A percentile compares a stretch with the other conserved stretches of the same genome.
phyloP scores from a whole-genome alignment of 35 echinoderm and acorn worm species.

The Apostichopus japonicus region DNA sequence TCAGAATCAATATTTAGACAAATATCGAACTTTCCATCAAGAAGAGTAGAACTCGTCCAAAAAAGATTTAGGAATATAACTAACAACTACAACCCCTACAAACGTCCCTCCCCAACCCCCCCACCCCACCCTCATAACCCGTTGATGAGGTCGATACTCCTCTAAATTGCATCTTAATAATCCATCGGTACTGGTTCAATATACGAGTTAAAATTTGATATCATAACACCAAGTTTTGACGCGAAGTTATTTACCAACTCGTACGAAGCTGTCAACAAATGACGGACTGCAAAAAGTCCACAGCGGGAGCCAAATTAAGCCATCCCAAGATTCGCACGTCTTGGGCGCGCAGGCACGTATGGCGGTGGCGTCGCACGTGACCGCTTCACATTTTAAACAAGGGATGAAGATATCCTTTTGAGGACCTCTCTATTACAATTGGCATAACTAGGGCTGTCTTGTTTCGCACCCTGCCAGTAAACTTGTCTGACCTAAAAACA shows the following conservation, averaged over 20 bases:
- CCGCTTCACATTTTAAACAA: background rate
- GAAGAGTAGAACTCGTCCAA: too few species aligned
- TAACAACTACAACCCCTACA: too few species aligned
- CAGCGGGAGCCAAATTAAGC: constrained; percentile 29
- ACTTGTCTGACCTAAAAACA: constrained; percentile 1
- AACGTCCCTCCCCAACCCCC: too few species aligned
- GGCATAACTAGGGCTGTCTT: background rate
- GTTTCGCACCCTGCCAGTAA: background rate
- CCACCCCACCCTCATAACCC: too few species aligned
- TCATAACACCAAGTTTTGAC: too few species aligned
- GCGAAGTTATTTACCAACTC: constrained; percentile 9
- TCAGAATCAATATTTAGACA: too few species aligned
- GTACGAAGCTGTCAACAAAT: constrained; percentile 3
- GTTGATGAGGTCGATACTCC: too few species aligned
- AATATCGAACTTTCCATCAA: too few species aligned
- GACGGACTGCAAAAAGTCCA: background rate
- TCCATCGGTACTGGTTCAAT: too few species aligned
- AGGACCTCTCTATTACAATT: background rate
- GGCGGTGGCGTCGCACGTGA: constrained; percentile 38
- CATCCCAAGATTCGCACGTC: background rate
- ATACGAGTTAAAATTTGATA: too few species aligned
- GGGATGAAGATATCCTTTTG: background rate
- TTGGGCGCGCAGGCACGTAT: constrained; percentile 17
- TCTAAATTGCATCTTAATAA: too few species aligned
- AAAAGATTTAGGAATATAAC: too few species aligned